Base-by-base conservation (phyloP, 2,113 vertebrate genomes). In the Laticauda colubrina region DNA sequence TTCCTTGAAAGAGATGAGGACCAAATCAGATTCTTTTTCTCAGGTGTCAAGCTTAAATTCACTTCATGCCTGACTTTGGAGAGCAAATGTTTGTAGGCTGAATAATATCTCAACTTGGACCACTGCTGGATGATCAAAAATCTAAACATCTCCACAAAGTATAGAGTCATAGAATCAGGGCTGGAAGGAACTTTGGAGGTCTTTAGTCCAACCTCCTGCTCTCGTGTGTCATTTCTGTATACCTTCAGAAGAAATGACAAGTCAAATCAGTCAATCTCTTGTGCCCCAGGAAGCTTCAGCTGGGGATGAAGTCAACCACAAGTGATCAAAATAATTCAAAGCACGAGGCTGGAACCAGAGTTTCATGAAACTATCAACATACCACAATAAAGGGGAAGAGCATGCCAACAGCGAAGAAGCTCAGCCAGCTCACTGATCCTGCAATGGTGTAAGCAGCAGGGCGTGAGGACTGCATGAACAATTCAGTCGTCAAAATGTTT, bases 371-470 rank as follows among this genome's bases (percentile, higher is more conserved):
- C 5, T 2, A 21, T 3, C 0, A 64, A 96, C 96, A 43, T 88
- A 99, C 99, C 98, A 99, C 98, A 10, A 99, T 97, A 91, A 99
- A 99, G 11, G 98, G 98, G 91, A 99, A 99, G 92, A 99, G 96
- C 87, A 99, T 99, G 85, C 98, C 98, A 1, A 99, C 96, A 26
- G 97, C 97, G 96, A 99, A 99, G 97, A 99, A 99, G 94, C 98
- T 99, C 53, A 98, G 39, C 98, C 99, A 99, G 93, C 98, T 98
- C 54, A 99, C 94, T 8, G 97, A 97, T 3, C 98, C 98, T 7
- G 97, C 98, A 0, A 99, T 97, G 4, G 97, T 98, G 96, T 98
- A 98, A 24, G 98, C 98, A 10, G 98, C 98, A 0, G 98, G 98
- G 7, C 98, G 97, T 56, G 99, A 98, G 0, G 98, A 98, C 96